Conservation (phyloP, 2,888 invertebrate species). For the Zeuzera pyrina region DNA sequence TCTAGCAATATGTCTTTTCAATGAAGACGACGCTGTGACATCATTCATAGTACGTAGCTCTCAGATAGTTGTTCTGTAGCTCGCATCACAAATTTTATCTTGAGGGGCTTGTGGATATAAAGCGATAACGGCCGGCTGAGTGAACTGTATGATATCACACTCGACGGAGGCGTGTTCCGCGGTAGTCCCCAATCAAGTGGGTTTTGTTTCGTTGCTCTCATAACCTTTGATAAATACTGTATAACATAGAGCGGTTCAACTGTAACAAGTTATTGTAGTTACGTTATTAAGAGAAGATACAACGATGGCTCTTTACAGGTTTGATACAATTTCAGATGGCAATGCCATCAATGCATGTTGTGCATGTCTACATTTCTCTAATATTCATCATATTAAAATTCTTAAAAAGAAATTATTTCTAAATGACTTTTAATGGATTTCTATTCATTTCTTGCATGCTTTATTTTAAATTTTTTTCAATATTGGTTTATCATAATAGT, state of each 20-base stretch:
- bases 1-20: slow-evolving; percentile 55
- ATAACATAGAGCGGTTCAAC: slow-evolving; percentile 9
- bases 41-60: slow-evolving; percentile 74
- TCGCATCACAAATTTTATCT: slow-evolving; percentile 57
- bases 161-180: slow-evolving; percentile 47
- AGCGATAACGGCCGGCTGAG: slow-evolving; percentile 47
- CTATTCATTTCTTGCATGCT: too few relatives aligned
- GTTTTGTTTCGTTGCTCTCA: slow-evolving; percentile 27
- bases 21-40: slow-evolving; percentile 49
- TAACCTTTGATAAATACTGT: slow-evolving; percentile 33
- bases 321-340: slow-evolving; percentile 8
- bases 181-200: slow-evolving; percentile 22
- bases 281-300: slow-evolving; percentile 31
- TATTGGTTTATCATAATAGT: too few relatives aligned
- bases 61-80: slow-evolving; percentile 64
- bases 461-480: too few relatives aligned
- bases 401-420: too few relatives aligned
- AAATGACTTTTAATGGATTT: too few relatives aligned
- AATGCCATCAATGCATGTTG: slow-evolving; percentile 2
- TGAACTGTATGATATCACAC: slow-evolving; percentile 59
- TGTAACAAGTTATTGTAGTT: slow-evolving; percentile 25
- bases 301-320: slow-evolving; percentile 61
- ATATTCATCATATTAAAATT: too few relatives aligned
- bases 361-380: too few relatives aligned
- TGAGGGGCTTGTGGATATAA: slow-evolving; percentile 54